Evolutionary conservation across 2,888 invertebrate species (phyloP), one percentile per base, ranked within the genome.

Genomic region (Hypena proboscidalis): DNA sequence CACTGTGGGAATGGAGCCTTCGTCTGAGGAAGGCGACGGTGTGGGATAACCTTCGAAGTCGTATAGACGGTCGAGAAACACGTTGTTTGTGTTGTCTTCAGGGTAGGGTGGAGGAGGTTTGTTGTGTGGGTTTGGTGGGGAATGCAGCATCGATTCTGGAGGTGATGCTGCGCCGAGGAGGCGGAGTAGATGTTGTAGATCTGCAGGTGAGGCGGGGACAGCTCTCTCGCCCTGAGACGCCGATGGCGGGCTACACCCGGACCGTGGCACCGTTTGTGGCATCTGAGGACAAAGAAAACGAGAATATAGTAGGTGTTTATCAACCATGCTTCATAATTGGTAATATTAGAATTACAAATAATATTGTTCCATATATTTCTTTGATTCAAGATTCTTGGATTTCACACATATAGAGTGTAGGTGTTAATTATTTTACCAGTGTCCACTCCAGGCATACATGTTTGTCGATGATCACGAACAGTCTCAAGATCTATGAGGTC

Each of bases 191-290:
- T 87, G 88, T 56, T 85, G 92, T 38, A 83, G 79, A 70, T 80
- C 91, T 50, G 92, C 88, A 11, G 92, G 92, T 21, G 93, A 93
- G 15, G 85, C 79, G 53, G 93, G 92, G 39, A 92, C 92, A 45
- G 93, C 92, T 61, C 90, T 83, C 80, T 92, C 92, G 62, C 95
- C 95, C 71, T 96, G 92, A 38, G 97, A 92, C 10, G 95, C 95
- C 78, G 94, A 95, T 58, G 95, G 94, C 67, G 95, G 94, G 84
- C 94, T 95, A 80, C 93, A 94, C 82, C 95, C 95, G 72, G 94
- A 94, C 68, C 94, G 93, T 44, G 95, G 95, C 70, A 95, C 95
- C 73, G 94, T 95, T 91, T 96, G 96, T 85, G 95, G 95, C 95
- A 95, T 95, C 96, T 96, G 93, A 36, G 45, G 53, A 83, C 83